Percentiles rank a stretch among this genome's conserved stretches.
These are phyloP conservation scores for Microplitis deprimator DNA, from an alignment of 2,888 invertebrate species.

Conservation along the genomic window DNA sequence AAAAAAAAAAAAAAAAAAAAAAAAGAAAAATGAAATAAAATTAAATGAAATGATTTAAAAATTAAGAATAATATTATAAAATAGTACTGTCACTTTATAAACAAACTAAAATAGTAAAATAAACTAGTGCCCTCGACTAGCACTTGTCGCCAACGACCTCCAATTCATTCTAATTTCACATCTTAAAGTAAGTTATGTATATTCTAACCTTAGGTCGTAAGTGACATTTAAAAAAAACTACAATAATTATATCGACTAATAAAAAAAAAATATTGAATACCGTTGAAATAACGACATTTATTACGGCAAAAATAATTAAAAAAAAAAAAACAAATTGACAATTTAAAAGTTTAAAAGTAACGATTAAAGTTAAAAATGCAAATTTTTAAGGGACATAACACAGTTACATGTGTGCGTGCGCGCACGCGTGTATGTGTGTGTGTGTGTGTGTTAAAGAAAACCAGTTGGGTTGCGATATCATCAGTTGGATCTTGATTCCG, in stretches of 20 bases:
- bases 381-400: neutral
- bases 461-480: slow-evolving; percentile 22
- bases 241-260: slow-evolving; percentile 4
- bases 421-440: no score
- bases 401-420: neutral
- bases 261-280: neutral
- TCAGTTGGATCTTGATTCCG: slow-evolving; percentile 33
- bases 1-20: no score
- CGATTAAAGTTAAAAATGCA: slow-evolving; percentile 2
- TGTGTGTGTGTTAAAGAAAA: neutral
- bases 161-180: slow-evolving; percentile 53
- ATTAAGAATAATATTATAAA: neutral
- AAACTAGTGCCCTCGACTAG: slow-evolving; percentile 35
- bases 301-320: neutral
- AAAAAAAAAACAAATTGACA: neutral
- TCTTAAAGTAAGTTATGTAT: slow-evolving; percentile 45
- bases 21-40: no score
- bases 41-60: neutral
- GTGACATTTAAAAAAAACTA: slow-evolving; percentile 28
- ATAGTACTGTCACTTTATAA: neutral
- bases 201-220: slow-evolving; percentile 10
- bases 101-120: slow-evolving; percentile 25
- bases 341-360: slow-evolving; percentile 1
- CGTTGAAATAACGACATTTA: neutral
- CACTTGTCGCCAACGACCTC: slow-evolving; percentile 49